Percentiles rank a stretch among this genome's conserved stretches.
Evolutionary conservation across 2,113 vertebrate genomes (phyloP).

Genomic region (Sciurus niger): DNA sequence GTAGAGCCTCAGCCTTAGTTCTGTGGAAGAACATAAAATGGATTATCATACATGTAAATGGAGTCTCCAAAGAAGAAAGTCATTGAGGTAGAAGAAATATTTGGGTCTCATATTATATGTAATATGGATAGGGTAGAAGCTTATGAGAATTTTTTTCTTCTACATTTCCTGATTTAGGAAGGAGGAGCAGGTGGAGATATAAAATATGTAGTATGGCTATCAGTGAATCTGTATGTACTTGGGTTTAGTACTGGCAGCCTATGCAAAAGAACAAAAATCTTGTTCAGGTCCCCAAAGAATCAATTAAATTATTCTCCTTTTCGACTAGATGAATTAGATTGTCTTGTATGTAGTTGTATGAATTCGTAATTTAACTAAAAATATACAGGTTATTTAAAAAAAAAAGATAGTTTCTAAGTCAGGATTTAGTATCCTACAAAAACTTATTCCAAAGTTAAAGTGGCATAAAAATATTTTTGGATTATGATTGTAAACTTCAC

Average conservation of each 20-base stretch:
- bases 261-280: conserved; percentile 10
- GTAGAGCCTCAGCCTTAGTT: neutral
- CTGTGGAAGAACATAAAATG: neutral
- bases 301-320: conserved; percentile 29
- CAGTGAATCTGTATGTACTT: neutral
- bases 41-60: neutral
- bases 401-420: neutral
- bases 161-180: conserved; percentile 66
- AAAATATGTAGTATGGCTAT: neutral
- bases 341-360: neutral
- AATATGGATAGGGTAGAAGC: neutral
- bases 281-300: conserved; percentile 11
- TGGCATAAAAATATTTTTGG: neutral
- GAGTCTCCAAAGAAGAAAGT: neutral
- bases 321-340: neutral
- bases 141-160: conserved; percentile 7
- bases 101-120: neutral
- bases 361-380: neutral
- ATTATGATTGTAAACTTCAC: neutral
- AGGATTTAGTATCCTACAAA: neutral
- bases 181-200: neutral
- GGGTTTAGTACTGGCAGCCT: neutral
- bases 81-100: neutral
- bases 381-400: neutral
- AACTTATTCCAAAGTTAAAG: neutral